A percentile compares a stretch with the other conserved stretches of the same genome.
These are phyloP conservation scores for Rhinatrema bivittatum DNA, from an alignment of 2,797 vertebrate genomes.

Conservation along the genomic window DNA sequence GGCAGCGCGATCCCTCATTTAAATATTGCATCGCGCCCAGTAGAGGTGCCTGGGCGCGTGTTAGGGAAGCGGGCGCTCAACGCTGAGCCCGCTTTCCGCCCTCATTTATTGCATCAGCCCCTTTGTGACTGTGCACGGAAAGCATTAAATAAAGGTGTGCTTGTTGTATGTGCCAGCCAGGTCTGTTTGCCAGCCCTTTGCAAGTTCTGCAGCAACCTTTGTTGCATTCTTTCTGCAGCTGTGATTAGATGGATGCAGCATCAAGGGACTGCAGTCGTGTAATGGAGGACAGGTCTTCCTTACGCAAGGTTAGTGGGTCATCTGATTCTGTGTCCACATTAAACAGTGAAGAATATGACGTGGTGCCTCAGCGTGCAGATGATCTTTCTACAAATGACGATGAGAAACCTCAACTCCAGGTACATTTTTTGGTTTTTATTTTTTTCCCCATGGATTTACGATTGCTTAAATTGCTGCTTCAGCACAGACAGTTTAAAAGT, in stretches of 20 bases:
- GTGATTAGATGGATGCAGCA: constrained; percentile 21
- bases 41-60: no score
- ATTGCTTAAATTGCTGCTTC: constrained; percentile 9
- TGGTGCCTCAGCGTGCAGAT: constrained; percentile 70
- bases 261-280: constrained; percentile 20
- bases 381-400: constrained; percentile 65
- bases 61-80: no score
- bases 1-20: no score
- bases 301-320: constrained; percentile 73
- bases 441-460: constrained; percentile 5
- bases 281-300: constrained; percentile 80
- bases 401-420: constrained; percentile 80
- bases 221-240: background rate
- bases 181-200: no score
- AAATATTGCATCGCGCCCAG: no score
- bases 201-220: no score
- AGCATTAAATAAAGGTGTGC: no score
- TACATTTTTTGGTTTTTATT: constrained; percentile 31
- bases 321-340: constrained; percentile 77
- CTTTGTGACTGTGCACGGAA: no score
- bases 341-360: constrained; percentile 89
- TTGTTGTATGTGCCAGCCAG: no score
- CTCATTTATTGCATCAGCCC: no score
- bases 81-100: no score
- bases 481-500: no score